A percentile compares a stretch with the other conserved stretches of the same genome.
Conservation (phyloP, 1,140 invertebrate genomes). For the Spodoptera frugiperda region DNA sequence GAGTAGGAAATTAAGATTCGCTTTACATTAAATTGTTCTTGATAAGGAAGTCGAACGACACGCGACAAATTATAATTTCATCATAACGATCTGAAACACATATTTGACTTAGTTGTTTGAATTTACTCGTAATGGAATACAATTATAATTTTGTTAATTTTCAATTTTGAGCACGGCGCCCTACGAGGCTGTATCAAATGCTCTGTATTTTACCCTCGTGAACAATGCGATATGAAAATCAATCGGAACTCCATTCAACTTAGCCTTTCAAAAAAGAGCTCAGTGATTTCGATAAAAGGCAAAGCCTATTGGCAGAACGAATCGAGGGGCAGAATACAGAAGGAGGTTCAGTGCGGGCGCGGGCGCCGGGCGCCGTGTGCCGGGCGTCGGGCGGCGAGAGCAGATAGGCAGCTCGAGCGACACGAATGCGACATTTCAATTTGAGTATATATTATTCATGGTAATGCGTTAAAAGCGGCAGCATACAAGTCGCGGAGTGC, state of each 20-base stretch:
- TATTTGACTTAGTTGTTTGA: conserved; percentile 31
- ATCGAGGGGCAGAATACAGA: conserved; percentile 71
- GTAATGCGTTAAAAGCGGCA: conserved; percentile 85
- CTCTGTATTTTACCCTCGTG: conserved; percentile 6
- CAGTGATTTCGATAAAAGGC: conserved; percentile 66
- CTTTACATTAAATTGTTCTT: conserved; percentile 67
- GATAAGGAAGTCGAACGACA: conserved; percentile 60
- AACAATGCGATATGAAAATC: conserved; percentile 46
- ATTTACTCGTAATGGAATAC: background rate
- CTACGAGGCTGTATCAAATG: background rate
- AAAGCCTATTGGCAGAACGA: conserved; percentile 76
- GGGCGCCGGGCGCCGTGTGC: conserved; percentile 51
- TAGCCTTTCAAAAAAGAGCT: conserved; percentile 54
- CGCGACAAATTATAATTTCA: conserved; percentile 52
- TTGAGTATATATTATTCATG: conserved; percentile 85
- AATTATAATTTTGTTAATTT: conserved; percentile 11
- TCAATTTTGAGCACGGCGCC: background rate
- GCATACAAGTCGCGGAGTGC: conserved; percentile 72
- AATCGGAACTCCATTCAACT: conserved; percentile 44
- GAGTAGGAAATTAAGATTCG: conserved; percentile 70
- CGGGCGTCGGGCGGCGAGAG: conserved; percentile 47
- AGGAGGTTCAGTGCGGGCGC: conserved; percentile 64
- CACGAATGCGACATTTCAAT: conserved; percentile 85
- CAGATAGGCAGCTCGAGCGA: conserved; percentile 77
- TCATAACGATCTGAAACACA: conserved; percentile 36